Percentiles rank a stretch among this genome's conserved stretches.
Conservation (phyloP, 2,113 vertebrate genomes). For the Thryonomys swinderianus region DNA sequence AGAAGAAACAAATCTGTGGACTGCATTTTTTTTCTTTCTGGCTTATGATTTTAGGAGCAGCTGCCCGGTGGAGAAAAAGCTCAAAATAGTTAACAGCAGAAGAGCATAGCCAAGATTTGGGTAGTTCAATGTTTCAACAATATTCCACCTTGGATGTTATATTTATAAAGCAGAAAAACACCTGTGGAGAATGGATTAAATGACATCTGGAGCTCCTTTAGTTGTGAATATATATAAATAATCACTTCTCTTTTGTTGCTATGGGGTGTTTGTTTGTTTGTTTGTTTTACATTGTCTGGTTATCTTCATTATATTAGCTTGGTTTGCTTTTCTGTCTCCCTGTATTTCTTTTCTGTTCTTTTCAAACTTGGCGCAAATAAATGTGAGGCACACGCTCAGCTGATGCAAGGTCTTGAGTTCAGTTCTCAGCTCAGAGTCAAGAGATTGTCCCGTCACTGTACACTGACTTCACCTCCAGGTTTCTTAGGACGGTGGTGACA, state of each 20-base stretch:
- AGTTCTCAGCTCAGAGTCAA: not conserved
- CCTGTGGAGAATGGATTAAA: conserved; percentile 16
- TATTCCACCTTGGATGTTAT: conserved; percentile 65
- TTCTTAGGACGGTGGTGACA: not conserved
- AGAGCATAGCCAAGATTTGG: conserved; percentile 19
- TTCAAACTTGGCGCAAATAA: not conserved
- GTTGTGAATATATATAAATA: conserved; percentile 54
- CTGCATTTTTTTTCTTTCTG: conserved; percentile 65
- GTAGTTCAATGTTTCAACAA: conserved; percentile 21
- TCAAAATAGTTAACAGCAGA: conserved; percentile 25
- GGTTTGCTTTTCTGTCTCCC: not conserved
- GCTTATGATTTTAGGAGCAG: conserved; percentile 44
- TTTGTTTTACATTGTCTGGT: conserved; percentile 3
- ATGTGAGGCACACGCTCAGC: not conserved
- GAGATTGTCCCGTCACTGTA: not conserved
- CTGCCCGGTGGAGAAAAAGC: conserved; percentile 38
- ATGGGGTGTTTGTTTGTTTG: not conserved
- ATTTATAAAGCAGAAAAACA: conserved; percentile 72
- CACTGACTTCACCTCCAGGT: not conserved
- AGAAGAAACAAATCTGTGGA: conserved; percentile 71
- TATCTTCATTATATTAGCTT: conserved; percentile 21
- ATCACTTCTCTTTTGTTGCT: conserved; percentile 58
- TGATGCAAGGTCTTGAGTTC: not conserved
- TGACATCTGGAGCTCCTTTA: conserved; percentile 66
- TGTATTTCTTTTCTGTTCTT: conserved; percentile 51